phyloP scores from a whole-genome alignment of 2,888 invertebrate species.

The Creontiades dilutus region DNA sequence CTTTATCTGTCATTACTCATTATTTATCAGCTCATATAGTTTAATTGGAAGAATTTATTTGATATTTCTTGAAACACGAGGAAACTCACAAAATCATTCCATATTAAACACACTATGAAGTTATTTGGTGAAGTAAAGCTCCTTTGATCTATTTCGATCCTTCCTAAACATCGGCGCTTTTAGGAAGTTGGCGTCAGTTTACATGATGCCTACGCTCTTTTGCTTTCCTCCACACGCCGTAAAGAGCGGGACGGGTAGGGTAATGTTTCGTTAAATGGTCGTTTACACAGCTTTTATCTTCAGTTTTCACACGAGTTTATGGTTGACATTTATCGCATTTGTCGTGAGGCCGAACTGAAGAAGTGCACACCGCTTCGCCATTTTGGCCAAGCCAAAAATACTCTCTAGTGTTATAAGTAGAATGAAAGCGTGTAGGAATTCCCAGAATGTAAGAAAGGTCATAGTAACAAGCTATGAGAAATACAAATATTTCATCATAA shows the following conservation, averaged over 20 bases:
- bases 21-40: too few relatives aligned
- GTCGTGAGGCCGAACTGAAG: conserved; percentile 30
- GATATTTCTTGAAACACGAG: conserved; percentile 10
- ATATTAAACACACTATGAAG: conserved; percentile 63
- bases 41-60: neutral
- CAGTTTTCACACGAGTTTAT: conserved; percentile 38
- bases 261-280: conserved; percentile 55
- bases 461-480: too few relatives aligned
- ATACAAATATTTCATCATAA: too few relatives aligned
- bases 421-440: too few relatives aligned
- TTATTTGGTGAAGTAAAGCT: conserved; percentile 47
- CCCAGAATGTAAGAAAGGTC: too few relatives aligned
- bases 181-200: conserved; percentile 66
- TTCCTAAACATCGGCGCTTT: conserved; percentile 67
- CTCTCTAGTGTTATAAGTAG: too few relatives aligned
- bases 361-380: neutral
- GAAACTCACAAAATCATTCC: conserved; percentile 43
- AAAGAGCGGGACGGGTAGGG: neutral
- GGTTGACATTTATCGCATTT: conserved; percentile 66
- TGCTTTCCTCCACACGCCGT: conserved; percentile 26
- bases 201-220: conserved; percentile 44
- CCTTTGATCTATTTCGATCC: conserved; percentile 66
- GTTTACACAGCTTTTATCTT: conserved; percentile 62
- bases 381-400: neutral
- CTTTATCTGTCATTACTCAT: too few relatives aligned